A percentile compares a stretch with the other conserved stretches of the same genome.
phyloP scores from a whole-genome alignment of 2,888 invertebrate species.

The Formica aserva region DNA sequence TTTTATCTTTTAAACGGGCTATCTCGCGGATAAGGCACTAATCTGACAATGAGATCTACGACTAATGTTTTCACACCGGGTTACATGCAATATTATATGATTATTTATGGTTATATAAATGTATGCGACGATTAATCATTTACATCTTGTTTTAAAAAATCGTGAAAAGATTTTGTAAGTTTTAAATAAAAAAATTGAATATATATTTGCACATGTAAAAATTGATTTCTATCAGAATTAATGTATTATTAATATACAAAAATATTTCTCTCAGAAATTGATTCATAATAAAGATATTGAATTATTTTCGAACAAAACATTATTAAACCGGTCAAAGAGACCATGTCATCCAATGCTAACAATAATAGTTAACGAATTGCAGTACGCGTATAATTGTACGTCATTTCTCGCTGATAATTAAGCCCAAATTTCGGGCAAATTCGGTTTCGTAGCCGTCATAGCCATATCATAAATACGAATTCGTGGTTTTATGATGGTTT shows the following conservation, averaged over 20 bases:
- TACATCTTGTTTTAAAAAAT: background rate
- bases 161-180: background rate
- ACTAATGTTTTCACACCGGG: background rate
- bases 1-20: conserved; percentile 41
- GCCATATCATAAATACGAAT: conserved; percentile 64
- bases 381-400: conserved; percentile 19
- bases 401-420: conserved; percentile 47
- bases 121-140: background rate
- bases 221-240: background rate
- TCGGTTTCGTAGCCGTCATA: conserved; percentile 71
- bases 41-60: background rate
- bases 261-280: background rate
- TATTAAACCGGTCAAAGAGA: conserved; percentile 18
- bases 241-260: background rate
- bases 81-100: background rate
- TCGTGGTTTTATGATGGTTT: conserved; percentile 47
- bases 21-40: background rate
- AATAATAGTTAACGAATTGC: conserved; percentile 46
- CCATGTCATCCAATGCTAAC: conserved; percentile 3
- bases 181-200: background rate
- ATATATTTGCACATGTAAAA: background rate
- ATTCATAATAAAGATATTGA: background rate
- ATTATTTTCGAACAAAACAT: background rate
- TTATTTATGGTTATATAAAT: background rate
- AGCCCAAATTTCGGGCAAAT: conserved; percentile 52